These are phyloP conservation scores for Eulithis prunata DNA, from an alignment of 2,888 invertebrate species.

Conservation along the genomic window DNA sequence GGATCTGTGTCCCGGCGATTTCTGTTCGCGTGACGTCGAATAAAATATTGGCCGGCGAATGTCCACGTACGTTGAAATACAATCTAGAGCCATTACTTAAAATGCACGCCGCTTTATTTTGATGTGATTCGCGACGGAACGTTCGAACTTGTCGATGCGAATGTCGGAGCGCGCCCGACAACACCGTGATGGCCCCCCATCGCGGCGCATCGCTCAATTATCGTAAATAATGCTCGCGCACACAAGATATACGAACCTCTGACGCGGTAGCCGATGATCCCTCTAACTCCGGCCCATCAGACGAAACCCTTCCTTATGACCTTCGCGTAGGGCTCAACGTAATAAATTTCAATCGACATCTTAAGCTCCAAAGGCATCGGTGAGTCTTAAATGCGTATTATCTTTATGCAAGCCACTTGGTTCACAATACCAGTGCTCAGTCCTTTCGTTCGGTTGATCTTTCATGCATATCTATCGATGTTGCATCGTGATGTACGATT, in stretches of 20 bases:
- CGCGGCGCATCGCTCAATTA: slow-evolving; percentile 84
- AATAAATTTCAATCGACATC: slow-evolving; percentile 48
- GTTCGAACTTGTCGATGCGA: slow-evolving; percentile 83
- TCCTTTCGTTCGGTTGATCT: slow-evolving; percentile 74
- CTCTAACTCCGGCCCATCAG: slow-evolving; percentile 54
- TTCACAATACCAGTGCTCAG: slow-evolving; percentile 77
- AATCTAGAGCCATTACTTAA: slow-evolving; percentile 84
- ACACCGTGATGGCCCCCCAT: slow-evolving; percentile 84
- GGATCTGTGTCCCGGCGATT: slow-evolving; percentile 73
- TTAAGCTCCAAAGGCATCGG: slow-evolving; percentile 66
- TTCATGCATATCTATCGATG: slow-evolving; percentile 77
- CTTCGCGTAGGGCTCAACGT: slow-evolving; percentile 55
- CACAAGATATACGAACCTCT: slow-evolving; percentile 82
- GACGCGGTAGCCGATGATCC: slow-evolving; percentile 76
- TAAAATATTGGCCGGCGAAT: slow-evolving; percentile 79
- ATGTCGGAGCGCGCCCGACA: slow-evolving; percentile 81
- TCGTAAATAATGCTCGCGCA: slow-evolving; percentile 84
- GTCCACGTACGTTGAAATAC: slow-evolving; percentile 82
- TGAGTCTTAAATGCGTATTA: slow-evolving; percentile 79
- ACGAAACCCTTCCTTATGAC: slow-evolving; percentile 58
- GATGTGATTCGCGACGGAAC: slow-evolving; percentile 83
- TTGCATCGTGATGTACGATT: slow-evolving; percentile 70
- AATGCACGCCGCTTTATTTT: slow-evolving; percentile 82
- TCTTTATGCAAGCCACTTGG: slow-evolving; percentile 84
- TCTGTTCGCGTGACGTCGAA: slow-evolving; percentile 76